A percentile compares a stretch with the other conserved stretches of the same genome.
Evolutionary conservation across 2,888 invertebrate species (phyloP).

Genomic region (Andrena camellia): DNA sequence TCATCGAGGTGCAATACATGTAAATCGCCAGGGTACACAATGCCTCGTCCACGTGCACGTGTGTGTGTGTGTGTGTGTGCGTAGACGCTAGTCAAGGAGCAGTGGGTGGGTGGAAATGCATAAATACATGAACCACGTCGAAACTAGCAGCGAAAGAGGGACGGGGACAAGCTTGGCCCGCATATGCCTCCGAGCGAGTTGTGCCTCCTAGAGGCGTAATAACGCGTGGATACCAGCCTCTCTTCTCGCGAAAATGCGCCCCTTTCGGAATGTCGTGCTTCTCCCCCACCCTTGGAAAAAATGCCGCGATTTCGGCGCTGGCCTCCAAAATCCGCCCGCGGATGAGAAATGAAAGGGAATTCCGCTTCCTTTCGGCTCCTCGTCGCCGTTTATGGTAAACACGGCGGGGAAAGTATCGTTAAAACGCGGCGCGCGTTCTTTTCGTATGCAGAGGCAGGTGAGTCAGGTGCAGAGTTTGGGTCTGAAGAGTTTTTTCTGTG

Average conservation of each 20-base stretch:
- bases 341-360: constrained; percentile 54
- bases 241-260: constrained; percentile 76
- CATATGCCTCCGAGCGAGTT: constrained; percentile 76
- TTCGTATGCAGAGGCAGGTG: neutral
- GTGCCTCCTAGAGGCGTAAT: constrained; percentile 79
- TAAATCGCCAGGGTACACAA: constrained; percentile 50
- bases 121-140: constrained; percentile 83
- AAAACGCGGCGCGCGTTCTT: neutral
- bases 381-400: constrained; percentile 7
- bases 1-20: constrained; percentile 60
- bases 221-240: constrained; percentile 76
- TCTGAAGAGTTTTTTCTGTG: too few relatives aligned
- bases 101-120: constrained; percentile 78
- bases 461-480: too few relatives aligned
- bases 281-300: constrained; percentile 52
- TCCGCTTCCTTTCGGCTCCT: constrained; percentile 55
- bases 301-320: constrained; percentile 43
- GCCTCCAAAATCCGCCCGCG: constrained; percentile 45
- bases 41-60: constrained; percentile 7
- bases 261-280: constrained; percentile 73
- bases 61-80: constrained; percentile 19
- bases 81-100: constrained; percentile 64
- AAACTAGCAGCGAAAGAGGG: constrained; percentile 73
- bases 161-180: constrained; percentile 77
- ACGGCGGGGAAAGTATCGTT: neutral